Base-by-base conservation (phyloP, 1,140 invertebrate species). In the Asbolus verrucosus region DNA sequence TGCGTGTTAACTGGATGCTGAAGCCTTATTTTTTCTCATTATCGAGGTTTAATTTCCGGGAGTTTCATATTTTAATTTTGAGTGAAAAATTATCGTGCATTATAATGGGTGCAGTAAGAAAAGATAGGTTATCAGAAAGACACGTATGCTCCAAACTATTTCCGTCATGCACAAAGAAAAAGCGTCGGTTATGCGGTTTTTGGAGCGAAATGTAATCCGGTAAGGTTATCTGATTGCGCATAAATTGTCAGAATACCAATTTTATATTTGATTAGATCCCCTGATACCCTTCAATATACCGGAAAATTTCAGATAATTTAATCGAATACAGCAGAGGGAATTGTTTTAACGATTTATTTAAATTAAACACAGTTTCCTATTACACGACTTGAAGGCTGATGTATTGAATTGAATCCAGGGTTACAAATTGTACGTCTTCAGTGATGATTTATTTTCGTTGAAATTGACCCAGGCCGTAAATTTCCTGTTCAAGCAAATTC, bases 261-360 rank as follows among this genome's bases (percentile, higher is more conserved):
- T 54, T 54, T 54, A 54, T 54, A 54, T 54, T 30, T 54, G 46
- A 54, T 54, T 54, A 54, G 46, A 54, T 54, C 46, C 21, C 46
- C 11, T 31, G 46, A 54, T 54, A 54, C 46, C 18, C 46, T 24
- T 54, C 33, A 36, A 54, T 54, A 54, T 27, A 54, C 46, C 46
- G 46, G 46, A 54, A 54, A 54, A 54, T 54, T 54, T 54, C 46
- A 14, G 21, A 30, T 54, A 54, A 54, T 54, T 54, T 54, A 54
- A 54, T 54, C 46, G 43, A 24, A 54, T 31, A 14, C 21, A 54
- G 21, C 2, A 11, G 21, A 54, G 46, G 46, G 46, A 54, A 54
- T 54, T 54, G 46, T 54, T 27, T 27, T 54, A 27, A 54, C 19
- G 11, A 21, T 54, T 54, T 54, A 27, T 24, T 54, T n/a, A 24